These are phyloP conservation scores for Diachasma alloeum DNA, from an alignment of 1,140 invertebrate genomes.

Conservation along the genomic window DNA sequence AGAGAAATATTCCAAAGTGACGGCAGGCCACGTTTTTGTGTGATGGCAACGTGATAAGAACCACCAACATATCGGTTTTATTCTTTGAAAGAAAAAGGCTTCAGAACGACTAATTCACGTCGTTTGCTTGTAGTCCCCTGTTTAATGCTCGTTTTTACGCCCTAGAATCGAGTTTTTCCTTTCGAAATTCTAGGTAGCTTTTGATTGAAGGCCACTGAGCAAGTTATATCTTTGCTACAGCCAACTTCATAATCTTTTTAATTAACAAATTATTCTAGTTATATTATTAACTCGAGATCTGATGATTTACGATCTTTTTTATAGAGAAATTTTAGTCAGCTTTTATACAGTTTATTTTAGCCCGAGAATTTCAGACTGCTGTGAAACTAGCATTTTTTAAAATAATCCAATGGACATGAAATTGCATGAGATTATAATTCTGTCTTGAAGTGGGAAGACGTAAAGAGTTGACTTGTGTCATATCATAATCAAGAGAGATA, in stretches of 20 bases:
- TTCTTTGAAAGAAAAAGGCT: not conserved
- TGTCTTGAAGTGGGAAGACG: not conserved
- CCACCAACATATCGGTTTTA: slow-evolving; percentile 6
- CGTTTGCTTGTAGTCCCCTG: not conserved
- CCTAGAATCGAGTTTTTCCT: slow-evolving; percentile 15
- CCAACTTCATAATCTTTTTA: not conserved
- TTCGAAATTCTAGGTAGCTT: not conserved
- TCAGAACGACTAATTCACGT: not conserved
- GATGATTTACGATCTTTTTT: not conserved
- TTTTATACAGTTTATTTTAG: slow-evolving; percentile 1
- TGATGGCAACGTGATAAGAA: slow-evolving; percentile 16
- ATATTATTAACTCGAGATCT: not conserved
- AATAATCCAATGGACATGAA: not conserved
- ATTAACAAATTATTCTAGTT: not conserved
- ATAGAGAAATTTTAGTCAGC: not conserved
- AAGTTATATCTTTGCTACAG: not conserved
- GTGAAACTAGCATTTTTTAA: not conserved
- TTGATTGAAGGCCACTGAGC: not conserved
- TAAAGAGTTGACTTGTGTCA: not conserved
- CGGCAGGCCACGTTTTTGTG: not conserved
- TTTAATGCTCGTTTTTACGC: not conserved
- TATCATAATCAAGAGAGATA: no score
- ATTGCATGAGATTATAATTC: not conserved
- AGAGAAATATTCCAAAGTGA: not conserved
- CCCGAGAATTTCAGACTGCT: slow-evolving; percentile 1